These are phyloP conservation scores for Arenaria interpres DNA, from an alignment of 2,113 vertebrate species.

Conservation along the genomic window DNA sequence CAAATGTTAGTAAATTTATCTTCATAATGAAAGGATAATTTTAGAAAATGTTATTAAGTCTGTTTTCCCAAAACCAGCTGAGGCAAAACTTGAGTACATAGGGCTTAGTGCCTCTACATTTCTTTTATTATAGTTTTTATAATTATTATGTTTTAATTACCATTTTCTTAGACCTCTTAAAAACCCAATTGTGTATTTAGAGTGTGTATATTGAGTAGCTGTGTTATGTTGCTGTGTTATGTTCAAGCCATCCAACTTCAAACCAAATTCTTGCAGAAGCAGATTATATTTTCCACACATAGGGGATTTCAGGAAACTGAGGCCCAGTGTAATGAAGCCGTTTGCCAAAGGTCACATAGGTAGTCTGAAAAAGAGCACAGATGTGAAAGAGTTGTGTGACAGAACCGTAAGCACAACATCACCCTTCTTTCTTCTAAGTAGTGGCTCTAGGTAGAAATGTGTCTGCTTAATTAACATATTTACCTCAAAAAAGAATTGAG, in stretches of 20 bases:
- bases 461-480: neutral
- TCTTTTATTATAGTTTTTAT: neutral
- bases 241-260: neutral
- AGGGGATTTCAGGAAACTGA: neutral
- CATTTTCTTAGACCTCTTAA: neutral
- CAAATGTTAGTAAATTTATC: neutral
- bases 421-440: neutral
- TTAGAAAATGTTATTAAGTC: neutral
- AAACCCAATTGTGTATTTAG: fast-evolving
- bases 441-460: neutral
- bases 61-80: neutral
- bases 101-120: neutral
- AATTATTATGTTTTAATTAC: neutral
- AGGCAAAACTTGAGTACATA: neutral
- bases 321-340: fast-evolving
- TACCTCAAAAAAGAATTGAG: too few relatives aligned
- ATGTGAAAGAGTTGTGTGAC: neutral
- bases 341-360: neutral
- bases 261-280: neutral
- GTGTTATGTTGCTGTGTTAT: neutral
- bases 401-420: neutral
- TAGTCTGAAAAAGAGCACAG: neutral
- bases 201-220: neutral
- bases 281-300: neutral
- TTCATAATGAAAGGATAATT: neutral